Conservation (phyloP, 2,888 invertebrate species). For the Drosophila diplacantha region DNA sequence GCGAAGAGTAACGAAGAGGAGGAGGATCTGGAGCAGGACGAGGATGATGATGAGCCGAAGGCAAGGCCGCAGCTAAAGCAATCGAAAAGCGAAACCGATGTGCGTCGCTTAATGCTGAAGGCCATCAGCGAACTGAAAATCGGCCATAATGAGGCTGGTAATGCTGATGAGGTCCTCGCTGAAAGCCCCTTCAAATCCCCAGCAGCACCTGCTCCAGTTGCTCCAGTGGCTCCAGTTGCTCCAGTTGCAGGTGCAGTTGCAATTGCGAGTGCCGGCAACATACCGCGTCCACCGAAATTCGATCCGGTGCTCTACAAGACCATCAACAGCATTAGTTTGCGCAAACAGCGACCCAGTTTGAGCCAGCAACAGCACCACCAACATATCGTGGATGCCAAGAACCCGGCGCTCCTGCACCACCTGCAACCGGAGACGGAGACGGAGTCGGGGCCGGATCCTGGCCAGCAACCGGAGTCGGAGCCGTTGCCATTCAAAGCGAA, state of each 20-base stretch:
- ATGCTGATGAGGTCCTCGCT: conserved; percentile 34
- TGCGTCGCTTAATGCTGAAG: conserved; percentile 58
- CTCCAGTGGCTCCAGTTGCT: not conserved
- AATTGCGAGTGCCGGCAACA: conserved; percentile 29
- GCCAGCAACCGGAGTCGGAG: conserved; percentile 37
- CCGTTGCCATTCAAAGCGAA: conserved; percentile 72
- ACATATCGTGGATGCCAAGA: conserved; percentile 32
- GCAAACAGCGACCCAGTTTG: conserved; percentile 67
- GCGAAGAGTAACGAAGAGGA: conserved; percentile 20
- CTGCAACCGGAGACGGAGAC: conserved; percentile 25
- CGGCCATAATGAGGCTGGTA: conserved; percentile 47
- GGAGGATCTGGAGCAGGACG: conserved; percentile 3
- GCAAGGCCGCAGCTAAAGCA: conserved; percentile 56
- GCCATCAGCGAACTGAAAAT: conserved; percentile 62
- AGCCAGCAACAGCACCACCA: conserved; percentile 31
- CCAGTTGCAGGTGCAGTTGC: conserved; percentile 7
- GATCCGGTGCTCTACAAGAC: conserved; percentile 75
- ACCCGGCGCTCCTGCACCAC: conserved; percentile 11
- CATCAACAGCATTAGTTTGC: conserved; percentile 65
- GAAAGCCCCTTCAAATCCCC: conserved; percentile 6
- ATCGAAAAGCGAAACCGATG: conserved; percentile 75
- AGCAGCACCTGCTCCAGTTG: conserved; percentile 7
- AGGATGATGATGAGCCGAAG: conserved; percentile 4
- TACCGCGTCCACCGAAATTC: conserved; percentile 76
- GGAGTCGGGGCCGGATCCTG: conserved; percentile 14